Conservation (phyloP, 2,888 invertebrate species). For the Liopterus haemorrhoidalis region DNA sequence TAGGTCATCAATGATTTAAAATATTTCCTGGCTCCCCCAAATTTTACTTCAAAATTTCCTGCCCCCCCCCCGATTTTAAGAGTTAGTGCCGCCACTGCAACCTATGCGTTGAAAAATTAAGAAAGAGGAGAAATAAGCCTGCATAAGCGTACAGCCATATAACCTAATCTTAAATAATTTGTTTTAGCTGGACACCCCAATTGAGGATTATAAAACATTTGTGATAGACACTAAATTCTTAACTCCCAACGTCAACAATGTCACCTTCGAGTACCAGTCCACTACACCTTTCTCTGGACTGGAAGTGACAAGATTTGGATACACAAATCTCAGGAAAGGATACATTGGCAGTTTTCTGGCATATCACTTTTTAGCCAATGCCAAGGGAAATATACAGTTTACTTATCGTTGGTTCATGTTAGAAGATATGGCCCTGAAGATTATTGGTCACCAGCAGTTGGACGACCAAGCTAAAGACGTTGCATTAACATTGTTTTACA, state of each 20-base stretch:
- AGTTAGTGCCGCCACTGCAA: too few species aligned
- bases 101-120: too few species aligned
- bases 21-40: too few species aligned
- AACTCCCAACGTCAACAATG: conserved; percentile 32
- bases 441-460: conserved; percentile 45
- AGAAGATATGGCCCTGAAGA: conserved; percentile 49
- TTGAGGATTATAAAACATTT: conserved; percentile 37
- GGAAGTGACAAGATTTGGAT: conserved; percentile 39
- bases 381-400: conserved; percentile 45
- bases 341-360: too few species aligned
- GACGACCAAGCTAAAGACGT: conserved; percentile 44
- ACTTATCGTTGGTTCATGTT: conserved; percentile 51
- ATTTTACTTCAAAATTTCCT: too few species aligned
- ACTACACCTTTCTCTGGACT: conserved; percentile 41
- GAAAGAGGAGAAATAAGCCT: too few species aligned
- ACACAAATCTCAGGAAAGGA: too few species aligned
- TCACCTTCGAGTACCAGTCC: conserved; percentile 37
- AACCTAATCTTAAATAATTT: too few species aligned
- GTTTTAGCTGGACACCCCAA: conserved; percentile 43
- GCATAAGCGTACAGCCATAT: too few species aligned
- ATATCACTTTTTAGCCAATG: too few species aligned
- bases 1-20: too few species aligned
- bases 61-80: too few species aligned
- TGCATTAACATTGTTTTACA: conserved; percentile 47
- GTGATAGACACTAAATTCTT: conserved; percentile 37